Base-by-base conservation (phyloP, 2,888 invertebrate genomes). In the Blastobasis adustella region DNA sequence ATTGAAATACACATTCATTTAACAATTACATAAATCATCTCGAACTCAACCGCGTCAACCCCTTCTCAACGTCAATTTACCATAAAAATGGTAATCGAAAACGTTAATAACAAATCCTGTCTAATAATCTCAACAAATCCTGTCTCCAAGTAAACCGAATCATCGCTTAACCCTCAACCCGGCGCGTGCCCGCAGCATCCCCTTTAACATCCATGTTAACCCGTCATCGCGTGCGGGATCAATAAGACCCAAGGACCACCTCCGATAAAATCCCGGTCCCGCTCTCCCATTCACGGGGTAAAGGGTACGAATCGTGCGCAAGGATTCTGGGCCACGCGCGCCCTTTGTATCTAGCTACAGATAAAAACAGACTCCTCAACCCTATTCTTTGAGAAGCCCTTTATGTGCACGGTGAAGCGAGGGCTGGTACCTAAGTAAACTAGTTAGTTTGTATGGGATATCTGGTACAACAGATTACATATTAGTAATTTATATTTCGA, bases 291-390 rank as follows among this genome's bases (percentile, higher is more conserved):
- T 73, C 74, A 80, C 79, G 63, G 74, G 73, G 70, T 72, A 80
- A 81, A 83, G 82, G 80, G 79, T 79, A 76, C 69, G 79, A 82
- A 82, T 82, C 82, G 73, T 81, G 79, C 80, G 80, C 82, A 81
- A 68, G 76, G 85, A 86, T 82, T 85, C 85, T 84, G 85, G 78
- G 69, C 76, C 85, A 76, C 84, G 83, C 23, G 23, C 79, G 85
- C 74, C 71, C 63, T 74, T 86, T 85, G 83, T 85, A 23, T 23
- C 23, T 23, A 23, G 23, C 23, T 23, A 61, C 63, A 69, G 74
- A 78, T 73, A 70, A 69, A 64, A 74, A 72, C 70, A 72, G 71
- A 76, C 23, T 23, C 71, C 67, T 59, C 68, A 73, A 77, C 79
- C 78, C 77, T 77, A 58, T 67, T 69, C 68, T 64, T 66, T 65